phyloP scores from a whole-genome alignment of 2,113 vertebrate species.

The Gadus chalcogrammus region DNA sequence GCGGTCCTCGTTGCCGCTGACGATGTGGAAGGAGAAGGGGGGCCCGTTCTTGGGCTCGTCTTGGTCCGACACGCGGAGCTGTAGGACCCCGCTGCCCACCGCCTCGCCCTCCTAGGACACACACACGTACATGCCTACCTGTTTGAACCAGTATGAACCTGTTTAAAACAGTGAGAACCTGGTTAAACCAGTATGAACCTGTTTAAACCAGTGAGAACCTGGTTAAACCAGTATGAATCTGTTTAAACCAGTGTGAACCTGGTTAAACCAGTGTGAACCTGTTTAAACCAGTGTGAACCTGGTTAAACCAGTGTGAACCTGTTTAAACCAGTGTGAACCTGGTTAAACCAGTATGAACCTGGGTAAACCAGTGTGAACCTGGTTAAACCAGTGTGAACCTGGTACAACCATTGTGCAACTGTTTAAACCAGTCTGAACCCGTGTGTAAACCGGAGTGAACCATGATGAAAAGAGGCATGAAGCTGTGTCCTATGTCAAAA shows the following conservation, averaged over 20 bases:
- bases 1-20: constrained; percentile 82
- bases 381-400: too few species aligned
- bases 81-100: constrained; percentile 80
- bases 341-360: background rate
- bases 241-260: background rate
- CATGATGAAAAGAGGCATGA: background rate
- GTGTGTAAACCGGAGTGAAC: too few species aligned
- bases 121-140: background rate
- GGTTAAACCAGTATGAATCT: too few species aligned
- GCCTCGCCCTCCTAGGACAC: constrained; percentile 83
- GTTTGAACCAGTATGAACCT: too few species aligned
- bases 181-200: too few species aligned
- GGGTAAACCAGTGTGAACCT: too few species aligned
- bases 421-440: background rate
- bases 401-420: background rate
- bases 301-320: too few species aligned
- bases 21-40: constrained; percentile 86
- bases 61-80: constrained; percentile 86
- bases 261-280: background rate
- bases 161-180: background rate
- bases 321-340: background rate
- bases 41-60: constrained; percentile 89
- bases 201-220: background rate
- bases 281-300: too few species aligned
- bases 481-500: too few species aligned